Conservation (phyloP, 2,113 vertebrate genomes). For the Pteruthius melanotis region DNA sequence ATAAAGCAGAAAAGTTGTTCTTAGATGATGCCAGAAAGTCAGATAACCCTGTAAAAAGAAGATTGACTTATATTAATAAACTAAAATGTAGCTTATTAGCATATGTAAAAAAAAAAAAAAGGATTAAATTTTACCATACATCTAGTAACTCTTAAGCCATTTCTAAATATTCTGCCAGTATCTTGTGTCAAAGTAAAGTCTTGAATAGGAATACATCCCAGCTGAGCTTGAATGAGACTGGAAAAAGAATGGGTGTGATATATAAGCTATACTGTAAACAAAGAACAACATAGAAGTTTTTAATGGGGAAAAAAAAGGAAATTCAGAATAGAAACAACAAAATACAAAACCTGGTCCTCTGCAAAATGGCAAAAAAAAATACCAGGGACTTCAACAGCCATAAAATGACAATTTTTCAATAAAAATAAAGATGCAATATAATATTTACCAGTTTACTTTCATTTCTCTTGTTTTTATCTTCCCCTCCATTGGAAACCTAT, state of each 20-base stretch:
- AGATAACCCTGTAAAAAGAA: conserved; percentile 81
- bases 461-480: conserved; percentile 96
- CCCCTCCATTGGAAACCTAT: conserved; percentile 91
- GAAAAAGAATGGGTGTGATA: neutral
- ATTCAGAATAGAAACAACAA: neutral
- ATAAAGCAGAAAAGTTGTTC: conserved; percentile 79
- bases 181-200: conserved; percentile 96
- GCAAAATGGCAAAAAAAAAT: neutral
- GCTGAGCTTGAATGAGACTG: conserved; percentile 96
- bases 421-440: neutral
- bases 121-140: conserved; percentile 76
- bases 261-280: neutral
- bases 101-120: neutral
- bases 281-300: neutral
- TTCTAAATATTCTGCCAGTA: conserved; percentile 91
- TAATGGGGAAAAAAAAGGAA: neutral
- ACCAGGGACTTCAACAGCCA: neutral
- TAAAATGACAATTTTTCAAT: neutral
- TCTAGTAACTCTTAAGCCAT: conserved; percentile 88
- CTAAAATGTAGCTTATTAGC: neutral
- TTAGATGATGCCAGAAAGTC: conserved; percentile 84
- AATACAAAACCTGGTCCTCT: neutral
- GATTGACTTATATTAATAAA: neutral
- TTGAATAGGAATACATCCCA: conserved; percentile 90
- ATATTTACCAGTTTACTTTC: conserved; percentile 95